These are phyloP conservation scores for Calliphora vicina DNA, from an alignment of 1,140 invertebrate genomes.

Conservation along the genomic window DNA sequence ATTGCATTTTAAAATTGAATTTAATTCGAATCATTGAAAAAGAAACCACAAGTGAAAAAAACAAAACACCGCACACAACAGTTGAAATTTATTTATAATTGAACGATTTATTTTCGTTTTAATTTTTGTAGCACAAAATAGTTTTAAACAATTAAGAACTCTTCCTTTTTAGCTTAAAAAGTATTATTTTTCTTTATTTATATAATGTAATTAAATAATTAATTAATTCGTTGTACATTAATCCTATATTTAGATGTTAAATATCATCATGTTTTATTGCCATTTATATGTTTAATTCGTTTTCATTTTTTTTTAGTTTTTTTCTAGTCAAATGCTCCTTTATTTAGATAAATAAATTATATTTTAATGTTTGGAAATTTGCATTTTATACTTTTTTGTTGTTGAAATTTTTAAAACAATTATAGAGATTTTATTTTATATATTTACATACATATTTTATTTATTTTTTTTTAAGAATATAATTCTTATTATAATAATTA, in stretches of 20 bases:
- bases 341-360: slow-evolving; percentile 21
- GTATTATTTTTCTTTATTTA: slow-evolving; percentile 22
- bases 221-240: slow-evolving; percentile 13
- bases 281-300: slow-evolving; percentile 22
- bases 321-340: slow-evolving; percentile 34
- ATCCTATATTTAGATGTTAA: slow-evolving; percentile 19
- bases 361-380: not conserved
- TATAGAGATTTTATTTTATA: slow-evolving; percentile 18
- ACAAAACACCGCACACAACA: no score
- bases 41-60: no score
- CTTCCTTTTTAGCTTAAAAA: slow-evolving; percentile 27
- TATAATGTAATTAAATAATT: slow-evolving; percentile 5
- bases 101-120: not conserved
- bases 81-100: no score
- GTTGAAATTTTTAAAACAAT: not conserved
- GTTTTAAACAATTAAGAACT: not conserved
- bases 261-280: slow-evolving; percentile 22
- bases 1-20: no score
- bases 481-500: slow-evolving; percentile 16
- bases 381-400: not conserved
- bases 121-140: not conserved
- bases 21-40: no score
- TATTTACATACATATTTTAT: slow-evolving; percentile 12
- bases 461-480: not conserved
- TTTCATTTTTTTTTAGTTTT: not conserved